Conservation (phyloP, 2,888 invertebrate genomes). For the Blomia tropicalis region DNA sequence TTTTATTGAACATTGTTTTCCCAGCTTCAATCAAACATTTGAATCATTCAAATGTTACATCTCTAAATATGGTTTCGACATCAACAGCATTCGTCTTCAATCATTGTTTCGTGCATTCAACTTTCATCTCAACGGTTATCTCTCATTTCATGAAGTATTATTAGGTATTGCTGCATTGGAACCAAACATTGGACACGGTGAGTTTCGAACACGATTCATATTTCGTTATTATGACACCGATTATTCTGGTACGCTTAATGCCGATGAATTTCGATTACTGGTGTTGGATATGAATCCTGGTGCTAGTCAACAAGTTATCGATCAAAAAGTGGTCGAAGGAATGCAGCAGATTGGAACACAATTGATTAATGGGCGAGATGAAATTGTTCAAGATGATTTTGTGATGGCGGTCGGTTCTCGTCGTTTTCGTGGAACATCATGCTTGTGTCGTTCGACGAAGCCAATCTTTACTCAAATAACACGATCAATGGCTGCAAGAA, state of each 20-base stretch:
- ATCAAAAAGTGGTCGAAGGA: background rate
- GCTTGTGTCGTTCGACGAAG: constrained; percentile 45
- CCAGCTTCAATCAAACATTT: background rate
- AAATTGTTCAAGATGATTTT: background rate
- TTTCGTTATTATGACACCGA: constrained; percentile 19
- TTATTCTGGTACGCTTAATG: background rate
- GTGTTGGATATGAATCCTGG: background rate
- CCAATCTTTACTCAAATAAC: constrained; percentile 31
- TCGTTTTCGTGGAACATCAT: constrained; percentile 51
- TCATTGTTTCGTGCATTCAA: constrained; percentile 17
- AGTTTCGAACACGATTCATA: constrained; percentile 5
- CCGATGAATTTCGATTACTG: background rate
- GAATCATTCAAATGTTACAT: constrained; percentile 20
- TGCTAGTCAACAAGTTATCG: background rate
- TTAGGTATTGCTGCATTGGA: constrained; percentile 43
- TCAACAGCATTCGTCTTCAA: background rate
- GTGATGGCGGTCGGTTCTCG: constrained; percentile 43
- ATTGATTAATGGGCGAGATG: background rate
- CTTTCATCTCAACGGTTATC: background rate
- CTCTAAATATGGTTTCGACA: background rate
- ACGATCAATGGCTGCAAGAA: background rate
- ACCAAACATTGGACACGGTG: constrained; percentile 35
- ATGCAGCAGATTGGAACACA: background rate
- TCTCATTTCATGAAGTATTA: constrained; percentile 39
- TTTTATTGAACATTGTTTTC: no score